Conservation (phyloP, 2,113 vertebrate species). For the Pedionomus torquatus region DNA sequence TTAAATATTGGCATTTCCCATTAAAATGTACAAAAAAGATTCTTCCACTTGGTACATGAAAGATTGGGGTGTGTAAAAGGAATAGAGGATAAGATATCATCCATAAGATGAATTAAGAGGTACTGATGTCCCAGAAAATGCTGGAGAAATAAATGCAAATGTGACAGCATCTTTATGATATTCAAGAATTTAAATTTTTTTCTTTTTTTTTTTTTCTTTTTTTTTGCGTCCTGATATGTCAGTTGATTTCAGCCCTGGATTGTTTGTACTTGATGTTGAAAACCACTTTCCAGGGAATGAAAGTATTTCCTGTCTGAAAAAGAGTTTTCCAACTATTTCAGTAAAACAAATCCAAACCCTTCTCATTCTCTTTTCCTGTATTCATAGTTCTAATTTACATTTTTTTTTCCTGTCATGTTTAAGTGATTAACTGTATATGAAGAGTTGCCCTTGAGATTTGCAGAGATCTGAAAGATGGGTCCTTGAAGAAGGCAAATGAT, state of each 20-base stretch:
- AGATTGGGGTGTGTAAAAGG: background rate
- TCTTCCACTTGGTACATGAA: rapidly evolving
- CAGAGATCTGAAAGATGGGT: background rate
- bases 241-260: background rate
- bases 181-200: background rate
- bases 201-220: background rate
- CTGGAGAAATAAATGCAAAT: background rate
- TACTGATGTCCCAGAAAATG: background rate
- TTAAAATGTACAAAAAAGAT: background rate
- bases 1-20: background rate
- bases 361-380: background rate
- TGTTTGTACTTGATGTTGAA: background rate
- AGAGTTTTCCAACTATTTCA: background rate
- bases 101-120: background rate
- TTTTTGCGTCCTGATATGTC: background rate
- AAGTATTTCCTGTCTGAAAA: background rate
- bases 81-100: background rate
- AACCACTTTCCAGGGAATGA: background rate
- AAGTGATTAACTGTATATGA: background rate
- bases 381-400: background rate
- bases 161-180: background rate
- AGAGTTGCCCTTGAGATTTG: background rate
- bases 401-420: background rate
- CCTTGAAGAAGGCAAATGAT: background rate
- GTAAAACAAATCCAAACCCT: background rate